Conservation (phyloP, 2,888 invertebrate species). For the Psylliodes chrysocephalus region DNA sequence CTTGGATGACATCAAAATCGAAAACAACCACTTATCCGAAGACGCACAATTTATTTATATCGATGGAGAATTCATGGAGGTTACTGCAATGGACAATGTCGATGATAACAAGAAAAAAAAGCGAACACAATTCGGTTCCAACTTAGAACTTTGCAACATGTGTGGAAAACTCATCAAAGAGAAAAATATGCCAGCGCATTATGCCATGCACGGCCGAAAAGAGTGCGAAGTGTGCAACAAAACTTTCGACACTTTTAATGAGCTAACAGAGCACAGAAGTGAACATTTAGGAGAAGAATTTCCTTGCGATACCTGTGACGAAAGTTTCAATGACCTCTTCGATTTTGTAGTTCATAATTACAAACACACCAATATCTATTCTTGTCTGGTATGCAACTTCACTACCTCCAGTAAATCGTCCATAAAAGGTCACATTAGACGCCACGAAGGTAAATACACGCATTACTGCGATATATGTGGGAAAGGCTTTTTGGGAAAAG, state of each 20-base stretch:
- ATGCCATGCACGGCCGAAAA: conserved; percentile 17
- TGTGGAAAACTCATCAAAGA: conserved; percentile 40
- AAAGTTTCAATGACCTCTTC: conserved; percentile 46
- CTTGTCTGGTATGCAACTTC: conserved; percentile 49
- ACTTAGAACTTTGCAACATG: conserved; percentile 35
- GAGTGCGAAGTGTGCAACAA: conserved; percentile 44
- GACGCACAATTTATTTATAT: conserved; percentile 5
- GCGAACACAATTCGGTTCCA: not conserved
- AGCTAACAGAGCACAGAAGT: conserved; percentile 44
- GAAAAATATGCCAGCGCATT: conserved; percentile 28
- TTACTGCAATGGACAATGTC: not conserved
- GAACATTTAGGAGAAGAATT: conserved; percentile 53
- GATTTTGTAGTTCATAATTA: conserved; percentile 49
- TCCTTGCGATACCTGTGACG: conserved; percentile 49
- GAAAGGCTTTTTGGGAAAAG: conserved; percentile 52
- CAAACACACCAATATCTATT: conserved; percentile 44
- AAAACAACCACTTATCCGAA: not conserved
- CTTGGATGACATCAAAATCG: not conserved
- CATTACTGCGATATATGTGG: conserved; percentile 54
- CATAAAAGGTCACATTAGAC: conserved; percentile 47
- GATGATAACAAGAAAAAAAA: not conserved
- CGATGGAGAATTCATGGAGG: conserved; percentile 4
- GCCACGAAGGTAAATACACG: conserved; percentile 50
- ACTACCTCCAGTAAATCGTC: conserved; percentile 43
- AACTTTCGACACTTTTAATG: conserved; percentile 32